Base-by-base conservation (phyloP, 2,797 vertebrate genomes). In the Atherinosoma microstoma region DNA sequence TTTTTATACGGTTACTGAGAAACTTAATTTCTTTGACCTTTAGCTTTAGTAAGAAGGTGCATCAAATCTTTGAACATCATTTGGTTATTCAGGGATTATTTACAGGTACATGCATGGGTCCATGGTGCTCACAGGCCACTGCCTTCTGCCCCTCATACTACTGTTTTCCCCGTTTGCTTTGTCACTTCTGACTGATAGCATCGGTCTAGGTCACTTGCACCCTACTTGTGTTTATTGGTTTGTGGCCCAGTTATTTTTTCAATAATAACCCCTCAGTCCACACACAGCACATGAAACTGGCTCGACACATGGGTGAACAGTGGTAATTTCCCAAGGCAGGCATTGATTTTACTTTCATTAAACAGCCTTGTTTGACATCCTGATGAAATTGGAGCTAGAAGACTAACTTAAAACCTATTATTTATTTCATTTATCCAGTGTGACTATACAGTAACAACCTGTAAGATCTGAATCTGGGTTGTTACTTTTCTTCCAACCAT, bases 271-370 rank as follows among this genome's bases (percentile, higher is more conserved):
- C 47, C 40, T 68, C 35, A 34, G 67, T 75, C 35, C 24, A 45
- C 60, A 73, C 58, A 63, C 53, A 64, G 54, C 51, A 61, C 69
- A 73, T 42, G 74, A 53, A 30, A 64, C 53, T 56, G 56, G 38
- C 54, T 84, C 83, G 79, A 81, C 84, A 88, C 85, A 87, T 85
- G 74, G 76, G 82, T 87, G 84, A 85, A 84, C 85, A 87, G 64
- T 68, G 67, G 70, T 89, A 80, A 93, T 90, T 92, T 90, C 86
- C 85, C 85, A 76, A 76, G 86, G 80, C 74, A 76, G 77, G 72
- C 78, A 87, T 91, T 86, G 84, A 89, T 91, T 91, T 85, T 73
- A 61, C 79, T 88, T 85, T 90, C 42, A 78, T 90, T 90, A 87
- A 79, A 67, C 79, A 83, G 56, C 79, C 80, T 76, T 73, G 67